Base-by-base conservation (phyloP, 2,113 vertebrate genomes). In the Motacilla tschutschensis region DNA sequence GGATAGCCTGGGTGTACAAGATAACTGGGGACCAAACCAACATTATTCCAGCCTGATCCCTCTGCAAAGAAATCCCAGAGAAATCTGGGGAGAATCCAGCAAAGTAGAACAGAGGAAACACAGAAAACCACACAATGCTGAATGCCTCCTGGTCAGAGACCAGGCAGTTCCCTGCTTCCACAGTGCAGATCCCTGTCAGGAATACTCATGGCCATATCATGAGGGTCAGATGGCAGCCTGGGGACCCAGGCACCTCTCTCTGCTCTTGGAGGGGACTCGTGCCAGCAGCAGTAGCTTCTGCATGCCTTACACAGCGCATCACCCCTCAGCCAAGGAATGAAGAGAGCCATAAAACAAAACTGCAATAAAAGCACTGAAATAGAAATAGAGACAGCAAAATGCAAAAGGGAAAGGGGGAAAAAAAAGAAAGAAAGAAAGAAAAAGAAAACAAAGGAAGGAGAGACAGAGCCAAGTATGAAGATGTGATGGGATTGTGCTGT, bases 201-300 rank as follows among this genome's bases (percentile, higher is more conserved):
- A 51, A 38, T 13, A 16, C 36, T 75, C 65, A 8, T 0, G 1
- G 73, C 7, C 15, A 0, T 17, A 18, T 36, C 73, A 65, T 4
- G 36, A 26, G 78, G 55, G 43, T 41, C 65, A 41, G 38, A 3
- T 3, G 2, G 16, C 75, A 79, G 66, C 24, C 8, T 24, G 21
- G 40, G n/a, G 76, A 69, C 60, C 46, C 47, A 13, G 36, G 14
- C 76, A 66, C 67, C n/a, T 41, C 82, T 38, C 79, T 28, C 64
- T 26, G 59, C 57, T 33, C 64, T 24, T 6, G n/a, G 10, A 35
- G 48, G 48, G 36, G 3, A 35, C 55, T 58, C 1, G 0, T 0
- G 14, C 63, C 71, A 91, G 91, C 71, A 74, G 76, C 53, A 44
- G 79, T 5, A 80, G 70, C 66, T 76, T 48, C 87, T 69, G 51